Conservation (phyloP, 1,140 invertebrate genomes). For the Homalodisca vitripennis region DNA sequence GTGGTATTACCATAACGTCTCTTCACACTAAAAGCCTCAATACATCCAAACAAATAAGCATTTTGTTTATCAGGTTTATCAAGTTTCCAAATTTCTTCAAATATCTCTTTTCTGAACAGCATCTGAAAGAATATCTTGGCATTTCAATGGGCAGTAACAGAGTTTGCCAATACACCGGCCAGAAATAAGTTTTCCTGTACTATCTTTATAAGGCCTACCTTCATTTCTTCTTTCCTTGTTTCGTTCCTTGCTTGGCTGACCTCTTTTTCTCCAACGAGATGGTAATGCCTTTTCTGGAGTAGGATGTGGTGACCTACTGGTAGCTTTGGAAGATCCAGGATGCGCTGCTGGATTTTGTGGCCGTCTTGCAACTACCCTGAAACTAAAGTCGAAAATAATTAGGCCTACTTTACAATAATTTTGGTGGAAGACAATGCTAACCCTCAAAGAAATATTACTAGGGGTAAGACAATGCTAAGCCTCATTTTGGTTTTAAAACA, state of each 20-base stretch:
- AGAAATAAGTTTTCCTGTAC: neutral
- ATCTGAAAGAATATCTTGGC: neutral
- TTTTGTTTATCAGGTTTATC: neutral
- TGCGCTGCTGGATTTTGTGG: neutral
- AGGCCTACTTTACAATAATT: neutral
- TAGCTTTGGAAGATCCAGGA: neutral
- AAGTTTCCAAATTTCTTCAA: neutral
- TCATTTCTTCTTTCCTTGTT: conserved; percentile 29
- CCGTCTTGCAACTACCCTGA: conserved; percentile 1
- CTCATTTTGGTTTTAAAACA: neutral
- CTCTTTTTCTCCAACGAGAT: neutral
- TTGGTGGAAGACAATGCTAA: neutral
- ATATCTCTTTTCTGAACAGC: conserved; percentile 1
- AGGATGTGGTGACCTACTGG: conserved; percentile 8
- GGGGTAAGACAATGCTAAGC: neutral
- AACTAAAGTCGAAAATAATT: neutral
- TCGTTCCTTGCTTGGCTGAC: neutral
- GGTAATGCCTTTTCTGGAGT: conserved; percentile 1
- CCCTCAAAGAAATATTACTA: neutral
- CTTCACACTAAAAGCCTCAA: neutral
- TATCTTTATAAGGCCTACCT: conserved; percentile 22
- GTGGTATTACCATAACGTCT: neutral
- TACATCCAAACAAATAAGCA: neutral
- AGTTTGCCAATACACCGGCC: neutral
- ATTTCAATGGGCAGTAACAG: conserved; percentile 11